A percentile compares a stretch with the other conserved stretches of the same genome.
phyloP scores from a whole-genome alignment of 2,113 vertebrate genomes.

The Phaethornis superciliosus region DNA sequence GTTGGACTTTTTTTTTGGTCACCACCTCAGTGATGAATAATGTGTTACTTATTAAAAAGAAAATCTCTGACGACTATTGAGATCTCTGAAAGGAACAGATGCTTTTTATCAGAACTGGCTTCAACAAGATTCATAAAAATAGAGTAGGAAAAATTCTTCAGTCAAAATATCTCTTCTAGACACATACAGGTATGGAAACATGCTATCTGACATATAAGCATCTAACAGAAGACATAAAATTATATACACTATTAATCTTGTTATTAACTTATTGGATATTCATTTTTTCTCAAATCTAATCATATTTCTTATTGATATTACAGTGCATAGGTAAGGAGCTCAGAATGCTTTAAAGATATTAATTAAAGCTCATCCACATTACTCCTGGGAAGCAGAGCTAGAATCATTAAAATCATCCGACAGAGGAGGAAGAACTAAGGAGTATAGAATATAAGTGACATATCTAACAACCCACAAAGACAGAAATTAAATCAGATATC shows the following conservation, averaged over 20 bases:
- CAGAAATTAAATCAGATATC: neutral
- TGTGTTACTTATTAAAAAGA: slow-evolving; percentile 7
- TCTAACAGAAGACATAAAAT: neutral
- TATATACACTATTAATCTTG: neutral
- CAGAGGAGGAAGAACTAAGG: neutral
- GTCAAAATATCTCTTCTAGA: neutral
- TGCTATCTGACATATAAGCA: neutral
- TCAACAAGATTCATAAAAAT: slow-evolving; percentile 3
- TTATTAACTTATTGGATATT: neutral
- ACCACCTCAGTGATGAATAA: slow-evolving; percentile 28
- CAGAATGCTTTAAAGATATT: neutral
- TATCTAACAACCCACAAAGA: neutral
- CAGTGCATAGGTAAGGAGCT: neutral
- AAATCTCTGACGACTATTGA: neutral
- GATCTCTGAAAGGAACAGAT: neutral
- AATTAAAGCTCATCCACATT: slow-evolving; percentile 28
- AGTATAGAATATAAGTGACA: neutral
- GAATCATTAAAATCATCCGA: slow-evolving; percentile 15
- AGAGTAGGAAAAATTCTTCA: neutral
- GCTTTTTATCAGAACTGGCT: neutral
- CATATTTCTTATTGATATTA: neutral
- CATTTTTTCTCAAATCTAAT: slow-evolving; percentile 17
- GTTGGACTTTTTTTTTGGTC: neutral
- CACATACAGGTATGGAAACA: neutral
- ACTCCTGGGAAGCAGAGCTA: neutral